phyloP scores from a whole-genome alignment of 92 coral and sea anemone species.

The Nematostella vectensis region DNA sequence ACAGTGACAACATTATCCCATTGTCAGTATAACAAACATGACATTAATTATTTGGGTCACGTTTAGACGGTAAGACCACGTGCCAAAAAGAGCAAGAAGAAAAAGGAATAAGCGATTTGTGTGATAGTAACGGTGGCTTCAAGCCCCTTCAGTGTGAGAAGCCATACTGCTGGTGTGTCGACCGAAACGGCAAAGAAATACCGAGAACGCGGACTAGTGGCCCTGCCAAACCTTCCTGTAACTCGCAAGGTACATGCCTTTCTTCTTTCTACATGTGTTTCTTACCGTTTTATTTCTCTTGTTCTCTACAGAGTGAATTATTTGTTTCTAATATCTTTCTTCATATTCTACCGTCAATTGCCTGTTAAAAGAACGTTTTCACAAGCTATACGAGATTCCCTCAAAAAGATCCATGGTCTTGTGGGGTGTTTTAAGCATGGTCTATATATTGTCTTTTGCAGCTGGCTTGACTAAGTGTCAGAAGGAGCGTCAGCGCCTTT shows the following conservation, averaged over 20 bases:
- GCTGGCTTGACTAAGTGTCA: slow-evolving; percentile 78
- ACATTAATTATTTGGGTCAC: too few species aligned
- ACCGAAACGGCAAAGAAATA: slow-evolving; percentile 59
- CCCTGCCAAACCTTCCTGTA: slow-evolving; percentile 49
- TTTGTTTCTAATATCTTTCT: too few species aligned
- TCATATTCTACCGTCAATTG: too few species aligned
- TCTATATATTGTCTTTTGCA: slow-evolving; percentile 3
- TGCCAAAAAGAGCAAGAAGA: slow-evolving; percentile 37
- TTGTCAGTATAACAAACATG: too few species aligned
- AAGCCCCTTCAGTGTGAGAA: slow-evolving; percentile 55
- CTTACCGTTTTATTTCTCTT: too few species aligned
- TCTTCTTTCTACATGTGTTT: too few species aligned
- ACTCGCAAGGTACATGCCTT: slow-evolving; percentile 49
- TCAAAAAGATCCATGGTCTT: too few species aligned
- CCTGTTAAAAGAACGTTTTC: too few species aligned
- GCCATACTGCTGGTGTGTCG: slow-evolving; percentile 80
- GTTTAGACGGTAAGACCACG: slow-evolving; percentile 60
- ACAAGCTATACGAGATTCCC: too few species aligned
- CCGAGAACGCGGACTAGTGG: slow-evolving; percentile 59
- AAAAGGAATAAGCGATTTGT: slow-evolving; percentile 10
- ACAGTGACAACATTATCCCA: too few species aligned
- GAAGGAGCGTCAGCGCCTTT: slow-evolving; percentile 48
- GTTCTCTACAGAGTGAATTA: too few species aligned
- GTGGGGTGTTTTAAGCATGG: too few species aligned
- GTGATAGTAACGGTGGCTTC: slow-evolving; percentile 61